Conservation (phyloP, 2,113 vertebrate species). For the Thryonomys swinderianus region DNA sequence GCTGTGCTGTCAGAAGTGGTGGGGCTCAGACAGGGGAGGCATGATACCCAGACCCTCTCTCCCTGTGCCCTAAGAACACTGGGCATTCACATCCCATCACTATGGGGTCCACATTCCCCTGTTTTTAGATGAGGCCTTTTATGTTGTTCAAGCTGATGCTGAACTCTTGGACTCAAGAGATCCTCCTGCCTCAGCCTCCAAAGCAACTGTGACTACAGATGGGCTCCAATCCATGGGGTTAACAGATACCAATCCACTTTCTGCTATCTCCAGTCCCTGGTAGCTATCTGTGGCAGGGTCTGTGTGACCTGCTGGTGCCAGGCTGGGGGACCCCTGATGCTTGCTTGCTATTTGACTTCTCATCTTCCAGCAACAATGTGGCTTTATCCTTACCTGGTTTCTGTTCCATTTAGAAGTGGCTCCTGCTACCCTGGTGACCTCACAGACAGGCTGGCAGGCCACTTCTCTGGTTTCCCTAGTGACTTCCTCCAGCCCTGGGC, state of each 20-base stretch:
- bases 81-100: neutral
- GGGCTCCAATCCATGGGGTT: neutral
- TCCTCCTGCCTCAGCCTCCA: neutral
- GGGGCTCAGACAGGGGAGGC: neutral
- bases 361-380: neutral
- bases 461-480: neutral
- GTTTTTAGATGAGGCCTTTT: neutral
- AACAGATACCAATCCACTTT: too few relatives aligned
- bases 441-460: neutral
- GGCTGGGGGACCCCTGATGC: neutral
- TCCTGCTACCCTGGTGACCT: neutral
- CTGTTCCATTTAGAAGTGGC: neutral
- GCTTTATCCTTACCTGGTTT: neutral
- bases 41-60: neutral
- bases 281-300: neutral
- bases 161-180: neutral
- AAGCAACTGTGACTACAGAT: neutral
- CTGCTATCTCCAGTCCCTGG: neutral
- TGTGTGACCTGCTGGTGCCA: neutral
- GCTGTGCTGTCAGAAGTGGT: rapidly evolving
- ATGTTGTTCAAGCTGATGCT: neutral
- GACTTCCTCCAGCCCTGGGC: too few relatives aligned
- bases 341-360: neutral
- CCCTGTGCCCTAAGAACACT: neutral
- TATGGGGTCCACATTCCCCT: neutral